Conservation (phyloP, 2,888 invertebrate species). For the Ophion costatus region DNA sequence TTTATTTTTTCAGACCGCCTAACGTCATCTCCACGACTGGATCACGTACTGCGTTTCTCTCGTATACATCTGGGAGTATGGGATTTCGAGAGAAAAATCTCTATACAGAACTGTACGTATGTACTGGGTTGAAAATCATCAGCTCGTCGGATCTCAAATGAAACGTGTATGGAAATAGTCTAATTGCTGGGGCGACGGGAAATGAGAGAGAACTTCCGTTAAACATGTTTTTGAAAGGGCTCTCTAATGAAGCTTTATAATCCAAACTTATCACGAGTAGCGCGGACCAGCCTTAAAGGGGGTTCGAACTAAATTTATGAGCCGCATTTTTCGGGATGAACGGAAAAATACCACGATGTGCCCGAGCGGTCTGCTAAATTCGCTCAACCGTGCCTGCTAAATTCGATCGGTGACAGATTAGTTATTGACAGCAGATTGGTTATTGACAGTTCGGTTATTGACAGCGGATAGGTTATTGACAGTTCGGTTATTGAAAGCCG, state of each 20-base stretch:
- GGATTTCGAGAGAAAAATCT: conserved; percentile 15
- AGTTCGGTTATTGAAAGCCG: too few species aligned
- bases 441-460: too few species aligned
- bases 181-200: neutral
- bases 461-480: too few species aligned
- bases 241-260: neutral
- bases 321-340: neutral
- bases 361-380: neutral
- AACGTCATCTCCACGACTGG: conserved; percentile 24
- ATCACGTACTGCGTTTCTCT: conserved; percentile 9
- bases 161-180: neutral
- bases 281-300: neutral
- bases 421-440: too few species aligned
- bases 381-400: too few species aligned
- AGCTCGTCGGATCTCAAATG: neutral
- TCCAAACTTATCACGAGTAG: neutral
- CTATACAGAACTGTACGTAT: neutral
- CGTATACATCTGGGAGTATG: neutral
- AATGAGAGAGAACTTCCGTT: neutral
- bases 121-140: neutral
- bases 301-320: neutral
- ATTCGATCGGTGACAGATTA: too few species aligned
- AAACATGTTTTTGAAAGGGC: neutral
- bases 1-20: conserved; percentile 23
- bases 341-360: neutral